A percentile compares a stretch with the other conserved stretches of the same genome.
Evolutionary conservation across 2,888 invertebrate species (phyloP).

Genomic region (Watsonalla binaria): DNA sequence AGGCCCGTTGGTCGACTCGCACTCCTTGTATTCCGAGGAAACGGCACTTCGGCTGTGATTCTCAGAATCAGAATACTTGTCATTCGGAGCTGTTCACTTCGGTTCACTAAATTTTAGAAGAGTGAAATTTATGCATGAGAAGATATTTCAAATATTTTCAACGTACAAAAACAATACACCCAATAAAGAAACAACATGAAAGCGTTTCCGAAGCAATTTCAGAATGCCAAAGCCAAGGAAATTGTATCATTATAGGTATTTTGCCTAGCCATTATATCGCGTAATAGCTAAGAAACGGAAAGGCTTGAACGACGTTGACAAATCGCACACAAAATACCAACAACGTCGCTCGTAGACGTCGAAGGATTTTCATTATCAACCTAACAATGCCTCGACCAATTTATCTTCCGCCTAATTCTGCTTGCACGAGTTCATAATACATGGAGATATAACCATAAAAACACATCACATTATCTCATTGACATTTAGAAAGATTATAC

Average conservation of each 20-base stretch:
- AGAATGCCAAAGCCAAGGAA: constrained; percentile 2
- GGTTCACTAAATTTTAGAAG: neutral
- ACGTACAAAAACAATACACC: neutral
- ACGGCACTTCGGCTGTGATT: constrained; percentile 26
- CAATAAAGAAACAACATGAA: neutral
- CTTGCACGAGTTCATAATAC: too few relatives aligned
- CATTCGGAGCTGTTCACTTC: constrained; percentile 1
- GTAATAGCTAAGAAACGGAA: constrained; percentile 1
- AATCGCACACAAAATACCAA: constrained; percentile 4
- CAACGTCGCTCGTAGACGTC: constrained; percentile 1
- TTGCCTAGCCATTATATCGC: neutral
- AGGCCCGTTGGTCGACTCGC: constrained; percentile 22
- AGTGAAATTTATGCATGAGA: neutral
- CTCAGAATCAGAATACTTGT: constrained; percentile 20
- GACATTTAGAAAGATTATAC: too few relatives aligned
- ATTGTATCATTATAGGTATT: constrained; percentile 1
- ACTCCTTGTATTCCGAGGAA: constrained; percentile 31
- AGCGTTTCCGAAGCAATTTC: neutral
- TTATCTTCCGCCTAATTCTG: neutral
- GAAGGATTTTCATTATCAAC: neutral
- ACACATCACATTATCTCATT: too few relatives aligned
- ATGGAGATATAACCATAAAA: too few relatives aligned
- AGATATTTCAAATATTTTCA: neutral
- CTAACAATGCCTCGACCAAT: neutral
- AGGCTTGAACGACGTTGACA: constrained; percentile 8